These are phyloP conservation scores for Melanotaenia nigrans DNA, from an alignment of 2,797 vertebrate species.

Conservation along the genomic window DNA sequence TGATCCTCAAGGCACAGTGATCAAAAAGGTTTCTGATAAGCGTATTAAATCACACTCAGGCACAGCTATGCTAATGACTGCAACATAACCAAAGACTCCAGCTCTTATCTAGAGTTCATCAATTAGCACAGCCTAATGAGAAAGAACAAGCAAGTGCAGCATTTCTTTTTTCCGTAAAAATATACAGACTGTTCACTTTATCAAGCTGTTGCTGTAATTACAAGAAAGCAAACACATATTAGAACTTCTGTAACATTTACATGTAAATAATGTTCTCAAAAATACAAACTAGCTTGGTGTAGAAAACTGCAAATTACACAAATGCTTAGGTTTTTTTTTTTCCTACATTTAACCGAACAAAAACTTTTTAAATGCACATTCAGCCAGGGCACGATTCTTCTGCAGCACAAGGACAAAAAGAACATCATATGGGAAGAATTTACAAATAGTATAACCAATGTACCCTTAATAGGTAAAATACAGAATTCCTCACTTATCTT, in stretches of 20 bases:
- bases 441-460: neutral
- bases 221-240: neutral
- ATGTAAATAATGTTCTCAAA: neutral
- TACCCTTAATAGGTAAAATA: neutral
- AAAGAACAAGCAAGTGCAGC: neutral
- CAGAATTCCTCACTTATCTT: neutral
- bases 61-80: slow-evolving; percentile 60
- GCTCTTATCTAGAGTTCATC: slow-evolving; percentile 46
- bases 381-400: neutral
- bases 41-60: slow-evolving; percentile 58
- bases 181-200: neutral
- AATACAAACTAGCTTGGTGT: neutral
- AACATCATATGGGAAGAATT: neutral
- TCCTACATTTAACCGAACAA: neutral
- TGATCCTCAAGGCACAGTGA: slow-evolving; percentile 56
- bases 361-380: neutral
- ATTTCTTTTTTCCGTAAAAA: neutral
- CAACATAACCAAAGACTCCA: slow-evolving; percentile 38
- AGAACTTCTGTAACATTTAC: neutral
- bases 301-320: neutral
- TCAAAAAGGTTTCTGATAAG: slow-evolving; percentile 68
- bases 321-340: neutral
- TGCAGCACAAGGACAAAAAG: neutral
- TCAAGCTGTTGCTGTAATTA: neutral
- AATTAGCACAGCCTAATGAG: slow-evolving; percentile 33